A percentile compares a stretch with the other conserved stretches of the same genome.
These are phyloP conservation scores for Tetrapedia diversipes DNA, from an alignment of 2,888 invertebrate genomes.

Conservation along the genomic window DNA sequence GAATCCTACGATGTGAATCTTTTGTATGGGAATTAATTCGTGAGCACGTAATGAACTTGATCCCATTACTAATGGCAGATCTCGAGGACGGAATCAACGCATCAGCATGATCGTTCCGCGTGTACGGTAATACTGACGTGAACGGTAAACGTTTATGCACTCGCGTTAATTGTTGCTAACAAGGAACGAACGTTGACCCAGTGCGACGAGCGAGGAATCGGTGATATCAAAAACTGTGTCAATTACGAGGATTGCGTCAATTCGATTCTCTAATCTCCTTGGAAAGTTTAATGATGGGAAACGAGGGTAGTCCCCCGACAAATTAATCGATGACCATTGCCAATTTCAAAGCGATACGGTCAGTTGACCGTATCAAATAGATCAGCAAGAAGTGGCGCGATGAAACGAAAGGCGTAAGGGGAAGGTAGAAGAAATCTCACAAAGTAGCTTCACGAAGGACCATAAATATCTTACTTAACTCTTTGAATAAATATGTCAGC, in stretches of 20 bases:
- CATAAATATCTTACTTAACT: too few relatives aligned
- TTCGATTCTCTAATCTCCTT: background rate
- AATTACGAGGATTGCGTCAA: slow-evolving; percentile 56
- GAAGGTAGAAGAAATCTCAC: too few relatives aligned
- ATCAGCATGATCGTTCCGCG: slow-evolving; percentile 51
- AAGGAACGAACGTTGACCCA: slow-evolving; percentile 68
- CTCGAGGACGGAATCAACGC: slow-evolving; percentile 11
- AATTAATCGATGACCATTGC: slow-evolving; percentile 12
- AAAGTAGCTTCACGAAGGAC: too few relatives aligned
- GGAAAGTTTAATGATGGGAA: slow-evolving; percentile 27
- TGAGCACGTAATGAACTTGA: too few relatives aligned
- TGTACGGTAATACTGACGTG: slow-evolving; percentile 59
- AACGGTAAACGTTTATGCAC: slow-evolving; percentile 60
- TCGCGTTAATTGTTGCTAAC: slow-evolving; percentile 65
- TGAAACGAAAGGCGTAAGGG: too few relatives aligned
- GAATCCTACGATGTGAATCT: too few relatives aligned
- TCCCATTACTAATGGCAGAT: too few relatives aligned
- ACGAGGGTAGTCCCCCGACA: background rate
- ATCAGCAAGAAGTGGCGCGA: too few relatives aligned
- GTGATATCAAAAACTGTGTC: slow-evolving; percentile 53
- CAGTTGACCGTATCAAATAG: background rate
- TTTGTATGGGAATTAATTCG: too few relatives aligned
- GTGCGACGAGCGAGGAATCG: slow-evolving; percentile 31
- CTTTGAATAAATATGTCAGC: too few relatives aligned
- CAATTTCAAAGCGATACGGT: slow-evolving; percentile 9